These are phyloP conservation scores for Hymenochirus boettgeri DNA, from an alignment of 2,113 vertebrate species.

Conservation along the genomic window DNA sequence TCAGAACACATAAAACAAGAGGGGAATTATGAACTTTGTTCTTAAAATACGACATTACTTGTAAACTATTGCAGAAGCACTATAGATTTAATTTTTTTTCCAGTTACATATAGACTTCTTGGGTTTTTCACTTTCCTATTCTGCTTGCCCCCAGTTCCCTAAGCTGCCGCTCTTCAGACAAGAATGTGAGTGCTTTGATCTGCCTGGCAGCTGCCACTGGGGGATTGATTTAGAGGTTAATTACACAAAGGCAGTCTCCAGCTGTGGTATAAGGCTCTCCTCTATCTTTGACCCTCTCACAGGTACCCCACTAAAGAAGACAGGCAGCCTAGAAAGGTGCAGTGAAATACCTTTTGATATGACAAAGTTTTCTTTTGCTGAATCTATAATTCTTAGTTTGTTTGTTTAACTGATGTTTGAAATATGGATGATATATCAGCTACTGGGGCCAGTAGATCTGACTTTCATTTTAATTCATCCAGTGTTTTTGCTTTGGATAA, in stretches of 20 bases:
- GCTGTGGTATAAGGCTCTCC: conserved; percentile 51
- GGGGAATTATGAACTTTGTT: neutral
- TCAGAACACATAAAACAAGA: neutral
- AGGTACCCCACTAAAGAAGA: conserved; percentile 58
- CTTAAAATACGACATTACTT: neutral
- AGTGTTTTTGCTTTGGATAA: neutral
- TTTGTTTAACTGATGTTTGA: conserved; percentile 59
- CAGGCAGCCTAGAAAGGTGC: conserved; percentile 54
- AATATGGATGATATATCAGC: conserved; percentile 56
- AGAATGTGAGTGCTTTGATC: conserved; percentile 63
- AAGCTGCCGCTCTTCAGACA: conserved; percentile 54
- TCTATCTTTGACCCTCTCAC: conserved; percentile 44
- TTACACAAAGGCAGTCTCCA: conserved; percentile 54
- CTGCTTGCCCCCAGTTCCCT: conserved; percentile 50
- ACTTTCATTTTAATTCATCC: conserved; percentile 17
- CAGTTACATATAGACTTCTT: conserved; percentile 49
- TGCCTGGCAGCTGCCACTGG: conserved; percentile 58
- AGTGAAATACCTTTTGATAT: conserved; percentile 63
- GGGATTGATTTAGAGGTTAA: conserved; percentile 62
- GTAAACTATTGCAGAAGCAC: conserved; percentile 49
- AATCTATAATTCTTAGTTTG: conserved; percentile 61
- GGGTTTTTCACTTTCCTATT: conserved; percentile 43
- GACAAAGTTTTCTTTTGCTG: conserved; percentile 58
- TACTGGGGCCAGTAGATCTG: conserved; percentile 44
- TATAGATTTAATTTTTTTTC: conserved; percentile 48